These are phyloP conservation scores for Leucania comma DNA, from an alignment of 2,888 invertebrate species.

Conservation along the genomic window DNA sequence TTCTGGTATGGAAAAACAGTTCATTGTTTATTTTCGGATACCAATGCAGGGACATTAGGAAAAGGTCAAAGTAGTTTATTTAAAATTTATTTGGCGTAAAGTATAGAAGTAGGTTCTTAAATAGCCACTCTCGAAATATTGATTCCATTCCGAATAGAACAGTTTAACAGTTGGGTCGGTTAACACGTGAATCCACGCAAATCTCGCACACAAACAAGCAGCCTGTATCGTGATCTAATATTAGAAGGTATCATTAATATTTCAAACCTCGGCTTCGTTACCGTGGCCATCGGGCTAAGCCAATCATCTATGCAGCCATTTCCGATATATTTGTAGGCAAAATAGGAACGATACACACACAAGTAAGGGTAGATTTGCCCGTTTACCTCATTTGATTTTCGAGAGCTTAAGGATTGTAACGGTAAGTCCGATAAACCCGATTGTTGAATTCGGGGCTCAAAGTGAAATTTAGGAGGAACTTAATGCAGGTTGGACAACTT, in stretches of 20 bases:
- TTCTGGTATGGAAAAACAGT: no score
- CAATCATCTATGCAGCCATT: conserved; percentile 22
- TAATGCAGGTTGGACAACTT: conserved; percentile 25
- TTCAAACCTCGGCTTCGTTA: conserved; percentile 34
- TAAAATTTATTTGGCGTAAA: no score
- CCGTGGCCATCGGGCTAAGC: conserved; percentile 15
- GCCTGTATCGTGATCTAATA: conserved; percentile 51
- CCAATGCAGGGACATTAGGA: no score
- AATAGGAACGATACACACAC: conserved; percentile 13
- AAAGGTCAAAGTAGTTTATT: no score
- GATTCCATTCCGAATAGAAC: neutral
- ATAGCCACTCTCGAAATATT: neutral
- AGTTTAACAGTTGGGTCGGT: conserved; percentile 9
- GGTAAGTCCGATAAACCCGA: conserved; percentile 53
- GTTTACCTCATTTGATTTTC: conserved; percentile 54
- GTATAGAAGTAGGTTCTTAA: neutral
- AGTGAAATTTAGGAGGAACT: conserved; percentile 44
- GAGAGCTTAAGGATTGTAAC: conserved; percentile 56
- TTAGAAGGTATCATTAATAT: conserved; percentile 50
- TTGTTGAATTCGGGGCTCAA: conserved; percentile 46
- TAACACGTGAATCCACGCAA: conserved; percentile 13
- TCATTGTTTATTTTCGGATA: no score
- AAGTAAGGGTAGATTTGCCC: conserved; percentile 24
- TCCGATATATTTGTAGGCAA: conserved; percentile 12
- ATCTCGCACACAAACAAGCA: conserved; percentile 18